Evolutionary conservation across 2,113 vertebrate species (phyloP), one percentile per base, ranked within the genome.

Genomic region (Chionis minor): DNA sequence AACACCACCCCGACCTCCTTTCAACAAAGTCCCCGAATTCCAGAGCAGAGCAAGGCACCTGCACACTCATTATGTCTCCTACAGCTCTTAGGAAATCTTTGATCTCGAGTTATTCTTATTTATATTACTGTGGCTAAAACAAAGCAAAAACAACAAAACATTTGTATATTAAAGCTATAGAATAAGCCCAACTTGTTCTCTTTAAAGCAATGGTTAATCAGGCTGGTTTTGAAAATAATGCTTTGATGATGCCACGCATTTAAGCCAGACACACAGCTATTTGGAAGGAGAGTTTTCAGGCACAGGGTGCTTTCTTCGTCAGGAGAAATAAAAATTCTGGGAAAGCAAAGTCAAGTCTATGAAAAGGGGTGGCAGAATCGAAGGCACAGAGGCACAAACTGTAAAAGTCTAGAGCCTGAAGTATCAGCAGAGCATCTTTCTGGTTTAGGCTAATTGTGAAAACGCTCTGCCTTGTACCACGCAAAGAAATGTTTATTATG

Each of bases 391-490:
- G 59, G 40, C 42, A 74, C 44, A 75, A 42, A 88, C 24, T 90
- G 75, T 86, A 40, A 66, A 96, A 86, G 30, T 32, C 35, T 65
- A 78, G 40, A 58, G 58, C 77, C 90, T 85, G 63, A 75, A 65
- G 56, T 94, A 95, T 30, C 56, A 92, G 81, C 49, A 90, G 71
- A 92, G 28, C 74, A 82, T 95, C 96, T 80, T 82, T 97, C 92
- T 81, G 35, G 8, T 82, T 93, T 73, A 82, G 59, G 72, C 70
- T 97, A 93, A 97, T 94, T 94, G 88, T 84, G 87, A 92, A 95
- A 97, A 75, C 4, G 6, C 42, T 63, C 51, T 78, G 75, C 40
- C 58, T 90, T 74, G 85, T 94, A 88, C 55, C 81, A 75, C 8
- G 40, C 86, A 84, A 92, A 81, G 95, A 92, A 67, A 92, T 92